Percentiles rank a stretch among this genome's conserved stretches.
Conservation (phyloP, 2,888 invertebrate species). For the Leptinotarsa peninsularis region DNA sequence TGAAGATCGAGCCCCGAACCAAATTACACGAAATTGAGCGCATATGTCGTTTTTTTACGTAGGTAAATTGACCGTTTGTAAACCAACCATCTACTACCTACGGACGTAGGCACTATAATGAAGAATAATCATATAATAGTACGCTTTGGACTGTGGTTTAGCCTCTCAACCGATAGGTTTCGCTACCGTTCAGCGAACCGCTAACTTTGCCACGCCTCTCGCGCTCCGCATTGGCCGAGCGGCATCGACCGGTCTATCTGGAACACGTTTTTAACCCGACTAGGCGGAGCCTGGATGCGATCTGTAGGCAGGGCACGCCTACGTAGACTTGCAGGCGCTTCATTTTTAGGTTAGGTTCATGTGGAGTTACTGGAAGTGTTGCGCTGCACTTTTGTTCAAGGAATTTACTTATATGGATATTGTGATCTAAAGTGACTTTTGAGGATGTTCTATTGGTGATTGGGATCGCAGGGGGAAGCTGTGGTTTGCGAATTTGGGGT, state of each 20-base stretch:
- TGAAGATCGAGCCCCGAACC: conserved; percentile 66
- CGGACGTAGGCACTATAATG: conserved; percentile 69
- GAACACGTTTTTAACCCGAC: conserved; percentile 56
- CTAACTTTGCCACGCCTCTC: conserved; percentile 51
- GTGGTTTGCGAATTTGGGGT: conserved; percentile 22
- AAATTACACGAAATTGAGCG: conserved; percentile 68
- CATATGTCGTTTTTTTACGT: conserved; percentile 66
- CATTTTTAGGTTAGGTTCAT: conserved; percentile 64
- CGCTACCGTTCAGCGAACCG: conserved; percentile 63
- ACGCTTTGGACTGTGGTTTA: conserved; percentile 63
- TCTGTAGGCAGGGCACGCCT: conserved; percentile 56
- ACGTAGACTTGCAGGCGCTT: conserved; percentile 64
- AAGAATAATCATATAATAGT: conserved; percentile 69
- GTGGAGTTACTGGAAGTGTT: conserved; percentile 53
- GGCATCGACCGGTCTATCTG: conserved; percentile 44
- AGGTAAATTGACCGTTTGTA: conserved; percentile 65
- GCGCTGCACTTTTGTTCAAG: conserved; percentile 51
- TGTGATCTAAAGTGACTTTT: conserved; percentile 40
- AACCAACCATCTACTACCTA: conserved; percentile 67
- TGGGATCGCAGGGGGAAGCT: conserved; percentile 22
- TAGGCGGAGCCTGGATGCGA: conserved; percentile 53
- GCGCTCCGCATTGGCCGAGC: conserved; percentile 54
- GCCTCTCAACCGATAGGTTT: conserved; percentile 63
- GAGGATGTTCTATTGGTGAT: conserved; percentile 24
- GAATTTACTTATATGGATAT: conserved; percentile 39